Percentiles rank a stretch among this genome's conserved stretches.
Evolutionary conservation across 1,140 invertebrate species (phyloP).

Genomic region (Aphidius ervi): DNA sequence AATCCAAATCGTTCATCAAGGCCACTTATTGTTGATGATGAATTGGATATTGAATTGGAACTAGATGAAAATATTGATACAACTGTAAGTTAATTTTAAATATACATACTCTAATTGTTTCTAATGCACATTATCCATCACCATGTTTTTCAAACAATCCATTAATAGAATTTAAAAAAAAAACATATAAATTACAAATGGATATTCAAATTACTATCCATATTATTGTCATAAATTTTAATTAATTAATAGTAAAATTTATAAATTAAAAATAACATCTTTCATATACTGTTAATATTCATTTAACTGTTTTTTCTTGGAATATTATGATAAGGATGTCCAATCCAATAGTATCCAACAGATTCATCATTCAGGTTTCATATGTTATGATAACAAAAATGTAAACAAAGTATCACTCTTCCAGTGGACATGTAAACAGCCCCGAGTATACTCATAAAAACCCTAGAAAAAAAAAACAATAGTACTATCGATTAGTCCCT

Average conservation of each 20-base stretch:
- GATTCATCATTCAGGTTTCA: slow-evolving; percentile 19
- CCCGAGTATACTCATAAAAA: slow-evolving; percentile 26
- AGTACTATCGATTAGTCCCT: background rate
- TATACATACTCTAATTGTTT: background rate
- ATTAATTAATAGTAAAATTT: too few relatives aligned
- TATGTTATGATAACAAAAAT: slow-evolving; percentile 36
- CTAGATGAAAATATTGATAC: slow-evolving; percentile 66
- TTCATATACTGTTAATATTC: too few relatives aligned
- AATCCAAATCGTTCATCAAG: slow-evolving; percentile 33
- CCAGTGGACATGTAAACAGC: slow-evolving; percentile 33
- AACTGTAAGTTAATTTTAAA: slow-evolving; percentile 50
- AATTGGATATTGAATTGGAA: slow-evolving; percentile 62
- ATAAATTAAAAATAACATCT: too few relatives aligned
- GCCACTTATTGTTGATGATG: slow-evolving; percentile 52
- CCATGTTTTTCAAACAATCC: too few relatives aligned
- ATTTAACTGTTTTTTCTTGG: too few relatives aligned
- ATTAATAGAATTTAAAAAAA: too few relatives aligned
- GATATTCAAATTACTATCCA: too few relatives aligned
- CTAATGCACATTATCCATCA: too few relatives aligned
- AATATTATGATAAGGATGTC: background rate
- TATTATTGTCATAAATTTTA: too few relatives aligned
- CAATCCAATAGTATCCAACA: background rate
- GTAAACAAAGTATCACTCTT: slow-evolving; percentile 36
- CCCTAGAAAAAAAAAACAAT: slow-evolving; percentile 13
- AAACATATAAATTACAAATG: background rate